Percentiles rank a stretch among this genome's conserved stretches.
These are phyloP conservation scores for Bufo gargarizans DNA, from an alignment of 2,113 vertebrate species.

Conservation along the genomic window DNA sequence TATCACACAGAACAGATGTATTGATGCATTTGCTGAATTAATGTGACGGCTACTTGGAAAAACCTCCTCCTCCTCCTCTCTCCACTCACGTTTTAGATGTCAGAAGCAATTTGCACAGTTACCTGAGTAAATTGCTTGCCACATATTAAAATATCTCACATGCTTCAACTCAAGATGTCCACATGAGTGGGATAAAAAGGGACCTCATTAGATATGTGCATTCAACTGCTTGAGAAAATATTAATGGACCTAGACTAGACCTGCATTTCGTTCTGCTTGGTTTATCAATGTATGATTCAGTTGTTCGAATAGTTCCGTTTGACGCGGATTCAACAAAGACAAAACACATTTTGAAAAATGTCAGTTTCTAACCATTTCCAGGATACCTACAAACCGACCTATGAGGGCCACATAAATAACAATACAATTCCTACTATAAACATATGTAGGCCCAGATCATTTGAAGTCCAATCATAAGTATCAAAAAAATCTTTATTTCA, in stretches of 20 bases:
- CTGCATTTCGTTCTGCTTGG: slow-evolving; percentile 27
- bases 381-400: not conserved
- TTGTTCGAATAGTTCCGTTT: slow-evolving; percentile 1
- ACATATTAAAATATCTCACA: slow-evolving; percentile 43
- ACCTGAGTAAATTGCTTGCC: slow-evolving; percentile 49
- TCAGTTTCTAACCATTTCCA: not conserved
- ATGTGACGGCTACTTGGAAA: slow-evolving; percentile 48
- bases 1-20: slow-evolving; percentile 47
- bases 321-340: not conserved
- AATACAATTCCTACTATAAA: too few relatives aligned
- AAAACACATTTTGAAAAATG: not conserved
- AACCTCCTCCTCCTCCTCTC: slow-evolving; percentile 19
- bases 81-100: slow-evolving; percentile 46
- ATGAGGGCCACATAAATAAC: too few relatives aligned
- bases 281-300: slow-evolving; percentile 8
- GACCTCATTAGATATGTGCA: slow-evolving; percentile 22
- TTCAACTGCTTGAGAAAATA: slow-evolving; percentile 40
- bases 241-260: not conserved
- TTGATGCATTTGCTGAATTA: slow-evolving; percentile 55
- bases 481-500: too few relatives aligned
- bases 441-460: too few relatives aligned
- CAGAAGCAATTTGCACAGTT: slow-evolving; percentile 40
- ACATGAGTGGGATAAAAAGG: slow-evolving; percentile 22
- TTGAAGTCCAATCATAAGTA: too few relatives aligned
- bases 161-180: slow-evolving; percentile 34